Evolutionary conservation across 2,113 vertebrate species (phyloP).

Genomic region (Gavialis gangeticus): DNA sequence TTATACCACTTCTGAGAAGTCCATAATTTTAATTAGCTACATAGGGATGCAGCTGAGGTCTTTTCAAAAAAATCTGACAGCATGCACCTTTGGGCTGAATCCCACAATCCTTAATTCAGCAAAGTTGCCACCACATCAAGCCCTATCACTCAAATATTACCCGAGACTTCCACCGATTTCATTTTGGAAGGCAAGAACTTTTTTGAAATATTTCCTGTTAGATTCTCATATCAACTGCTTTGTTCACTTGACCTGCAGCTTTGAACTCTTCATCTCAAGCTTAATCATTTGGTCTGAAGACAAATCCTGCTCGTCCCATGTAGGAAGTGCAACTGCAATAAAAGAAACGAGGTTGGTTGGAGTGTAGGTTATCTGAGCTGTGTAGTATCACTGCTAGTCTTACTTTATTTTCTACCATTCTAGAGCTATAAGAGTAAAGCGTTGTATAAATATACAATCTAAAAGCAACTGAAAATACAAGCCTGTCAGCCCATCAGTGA

Average conservation of each 20-base stretch:
- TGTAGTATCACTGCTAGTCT: slow-evolving; percentile 20
- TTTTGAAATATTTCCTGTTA: not conserved
- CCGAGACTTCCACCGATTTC: slow-evolving; percentile 26
- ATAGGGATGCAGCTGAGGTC: slow-evolving; percentile 35
- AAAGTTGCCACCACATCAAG: not conserved
- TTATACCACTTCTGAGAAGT: not conserved
- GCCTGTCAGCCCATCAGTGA: slow-evolving; percentile 57
- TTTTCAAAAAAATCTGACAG: not conserved
- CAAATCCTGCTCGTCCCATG: slow-evolving; percentile 2
- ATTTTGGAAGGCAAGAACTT: slow-evolving; percentile 14
- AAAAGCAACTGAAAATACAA: slow-evolving; percentile 41
- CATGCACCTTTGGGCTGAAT: slow-evolving; percentile 7
- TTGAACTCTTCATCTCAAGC: not conserved
- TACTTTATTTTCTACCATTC: slow-evolving; percentile 14
- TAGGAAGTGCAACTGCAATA: slow-evolving; percentile 16
- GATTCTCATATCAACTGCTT: not conserved
- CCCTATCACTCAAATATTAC: slow-evolving; percentile 40
- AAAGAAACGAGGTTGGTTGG: slow-evolving; percentile 9
- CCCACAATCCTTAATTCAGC: not conserved
- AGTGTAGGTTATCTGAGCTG: not conserved
- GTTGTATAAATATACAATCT: slow-evolving; percentile 7
- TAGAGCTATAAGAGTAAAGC: slow-evolving; percentile 36
- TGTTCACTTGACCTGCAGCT: not conserved
- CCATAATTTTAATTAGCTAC: slow-evolving; percentile 40
- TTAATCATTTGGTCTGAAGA: slow-evolving; percentile 5